phyloP scores from a whole-genome alignment of 2,113 vertebrate species.

The Corydoras maculifer region DNA sequence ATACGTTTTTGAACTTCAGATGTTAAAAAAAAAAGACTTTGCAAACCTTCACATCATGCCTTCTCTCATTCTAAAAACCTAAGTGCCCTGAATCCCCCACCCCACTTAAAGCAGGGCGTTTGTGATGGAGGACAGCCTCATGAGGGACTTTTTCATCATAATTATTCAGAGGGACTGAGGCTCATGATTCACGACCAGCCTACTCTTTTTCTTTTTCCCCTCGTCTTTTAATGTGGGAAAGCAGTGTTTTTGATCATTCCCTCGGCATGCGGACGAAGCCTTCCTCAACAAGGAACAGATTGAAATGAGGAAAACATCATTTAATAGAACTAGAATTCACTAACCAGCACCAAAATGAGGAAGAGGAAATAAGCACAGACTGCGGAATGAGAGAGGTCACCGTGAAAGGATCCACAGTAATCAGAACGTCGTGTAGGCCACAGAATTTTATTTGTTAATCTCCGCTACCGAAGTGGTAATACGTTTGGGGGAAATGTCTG shows the following conservation, averaged over 20 bases:
- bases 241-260: slow-evolving; percentile 39
- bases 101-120: background rate
- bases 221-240: slow-evolving; percentile 49
- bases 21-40: no score
- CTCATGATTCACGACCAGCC: slow-evolving; percentile 53
- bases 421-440: background rate
- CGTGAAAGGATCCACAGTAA: background rate
- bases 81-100: background rate
- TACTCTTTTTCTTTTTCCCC: slow-evolving; percentile 15
- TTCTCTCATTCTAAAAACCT: slow-evolving; percentile 3
- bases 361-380: background rate
- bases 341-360: no score
- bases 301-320: no score
- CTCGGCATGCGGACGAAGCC: slow-evolving; percentile 52
- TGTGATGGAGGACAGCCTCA: slow-evolving; percentile 8
- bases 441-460: background rate
- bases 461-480: background rate
- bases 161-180: slow-evolving; percentile 36
- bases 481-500: slow-evolving; percentile 41
- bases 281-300: slow-evolving; percentile 29
- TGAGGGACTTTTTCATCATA: background rate
- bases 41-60: background rate
- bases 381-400: background rate
- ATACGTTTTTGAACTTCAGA: no score
- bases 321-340: background rate